These are phyloP conservation scores for Lasioglossum marginatum DNA, from an alignment of 2,888 invertebrate species.

Conservation along the genomic window DNA sequence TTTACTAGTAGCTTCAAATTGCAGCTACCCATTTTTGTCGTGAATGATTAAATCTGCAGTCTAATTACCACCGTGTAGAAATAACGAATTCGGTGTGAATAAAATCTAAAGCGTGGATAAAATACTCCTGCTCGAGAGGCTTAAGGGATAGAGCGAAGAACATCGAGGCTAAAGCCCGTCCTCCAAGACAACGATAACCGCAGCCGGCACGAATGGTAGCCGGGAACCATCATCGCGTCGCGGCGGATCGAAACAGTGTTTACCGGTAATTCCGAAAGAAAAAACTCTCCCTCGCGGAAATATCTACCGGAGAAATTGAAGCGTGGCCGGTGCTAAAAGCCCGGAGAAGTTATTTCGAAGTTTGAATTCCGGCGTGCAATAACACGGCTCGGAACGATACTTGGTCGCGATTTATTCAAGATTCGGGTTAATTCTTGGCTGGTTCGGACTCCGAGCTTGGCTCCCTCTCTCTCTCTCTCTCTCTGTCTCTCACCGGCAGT, in stretches of 20 bases:
- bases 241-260: background rate
- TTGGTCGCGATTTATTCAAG: constrained; percentile 16
- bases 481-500: constrained; percentile 11
- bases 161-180: no score
- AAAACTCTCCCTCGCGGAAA: background rate
- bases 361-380: background rate
- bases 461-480: background rate
- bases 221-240: background rate
- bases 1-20: no score
- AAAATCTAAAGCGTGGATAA: no score
- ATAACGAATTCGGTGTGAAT: no score
- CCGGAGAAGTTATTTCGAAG: background rate
- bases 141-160: no score
- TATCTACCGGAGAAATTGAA: background rate
- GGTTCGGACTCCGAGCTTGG: background rate
- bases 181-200: background rate
- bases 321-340: background rate
- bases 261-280: background rate
- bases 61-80: no score
- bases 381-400: background rate
- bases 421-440: constrained; percentile 53
- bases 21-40: no score
- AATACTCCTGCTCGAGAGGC: no score
- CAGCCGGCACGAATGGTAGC: background rate
- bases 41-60: no score